Conservation (phyloP, 2,113 vertebrate species). For the Elgaria multicarinata region DNA sequence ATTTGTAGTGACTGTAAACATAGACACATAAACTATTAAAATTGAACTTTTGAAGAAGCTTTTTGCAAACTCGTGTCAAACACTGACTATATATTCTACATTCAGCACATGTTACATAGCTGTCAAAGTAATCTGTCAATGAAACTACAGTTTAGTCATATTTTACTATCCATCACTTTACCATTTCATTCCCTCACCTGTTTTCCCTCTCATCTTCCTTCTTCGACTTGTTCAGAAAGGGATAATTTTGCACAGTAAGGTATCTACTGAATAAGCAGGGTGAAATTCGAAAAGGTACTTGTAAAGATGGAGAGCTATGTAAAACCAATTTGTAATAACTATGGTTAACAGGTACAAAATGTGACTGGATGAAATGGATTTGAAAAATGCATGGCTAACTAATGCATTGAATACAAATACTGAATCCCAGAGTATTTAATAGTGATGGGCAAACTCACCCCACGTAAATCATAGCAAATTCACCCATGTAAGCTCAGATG, state of each 20-base stretch:
- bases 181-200: not conserved
- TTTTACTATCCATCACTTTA: slow-evolving; percentile 21
- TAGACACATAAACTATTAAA: fast-evolving
- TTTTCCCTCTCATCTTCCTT: slow-evolving; percentile 41
- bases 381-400: no score
- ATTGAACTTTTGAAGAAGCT: not conserved
- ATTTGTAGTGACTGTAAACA: fast-evolving
- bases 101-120: not conserved
- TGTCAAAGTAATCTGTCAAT: slow-evolving; percentile 23
- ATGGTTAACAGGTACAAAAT: slow-evolving; percentile 34
- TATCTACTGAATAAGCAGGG: slow-evolving; percentile 37
- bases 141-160: slow-evolving; percentile 34
- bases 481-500: no score
- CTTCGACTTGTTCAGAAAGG: slow-evolving; percentile 46
- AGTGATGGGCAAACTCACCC: no score
- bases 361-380: no score
- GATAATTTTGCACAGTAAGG: slow-evolving; percentile 55
- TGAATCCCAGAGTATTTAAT: no score
- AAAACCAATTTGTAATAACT: slow-evolving; percentile 43
- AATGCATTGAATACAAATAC: no score
- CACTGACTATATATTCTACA: not conserved
- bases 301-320: slow-evolving; percentile 39
- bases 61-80: not conserved
- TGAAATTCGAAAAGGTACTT: slow-evolving; percentile 33
- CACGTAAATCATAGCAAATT: no score